A percentile compares a stretch with the other conserved stretches of the same genome.
Conservation (phyloP, 2,888 invertebrate genomes). For the Creontiades dilutus region DNA sequence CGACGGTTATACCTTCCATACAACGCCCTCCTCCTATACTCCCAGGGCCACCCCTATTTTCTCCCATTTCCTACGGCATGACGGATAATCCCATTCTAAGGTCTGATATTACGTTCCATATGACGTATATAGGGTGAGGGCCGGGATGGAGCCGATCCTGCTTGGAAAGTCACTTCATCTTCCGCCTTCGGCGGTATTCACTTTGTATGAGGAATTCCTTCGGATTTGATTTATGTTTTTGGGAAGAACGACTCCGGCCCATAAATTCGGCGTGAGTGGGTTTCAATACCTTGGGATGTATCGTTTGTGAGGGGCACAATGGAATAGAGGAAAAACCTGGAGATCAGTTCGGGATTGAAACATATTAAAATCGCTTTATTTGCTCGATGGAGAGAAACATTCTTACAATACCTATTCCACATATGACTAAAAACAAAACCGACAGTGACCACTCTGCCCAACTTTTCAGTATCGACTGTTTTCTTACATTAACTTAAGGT, state of each 20-base stretch:
- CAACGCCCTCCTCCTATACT: neutral
- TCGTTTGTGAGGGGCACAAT: neutral
- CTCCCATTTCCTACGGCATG: slow-evolving; percentile 44
- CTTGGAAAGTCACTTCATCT: slow-evolving; percentile 44
- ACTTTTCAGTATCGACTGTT: no score
- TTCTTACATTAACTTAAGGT: no score
- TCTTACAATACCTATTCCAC: no score
- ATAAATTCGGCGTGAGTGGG: slow-evolving; percentile 36
- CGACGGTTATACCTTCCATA: slow-evolving; percentile 13
- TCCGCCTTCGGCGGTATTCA: slow-evolving; percentile 40
- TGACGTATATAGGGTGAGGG: neutral
- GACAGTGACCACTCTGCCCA: no score
- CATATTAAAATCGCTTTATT: neutral
- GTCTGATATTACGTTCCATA: slow-evolving; percentile 52
- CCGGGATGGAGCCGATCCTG: slow-evolving; percentile 35
- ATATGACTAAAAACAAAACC: no score
- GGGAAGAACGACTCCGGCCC: neutral
- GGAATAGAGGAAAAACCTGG: neutral
- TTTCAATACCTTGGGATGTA: slow-evolving; percentile 24
- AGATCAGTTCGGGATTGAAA: neutral
- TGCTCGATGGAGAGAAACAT: no score
- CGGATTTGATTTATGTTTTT: slow-evolving; percentile 15
- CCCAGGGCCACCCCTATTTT: neutral
- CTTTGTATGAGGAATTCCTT: slow-evolving; percentile 39
- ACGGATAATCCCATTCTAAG: slow-evolving; percentile 58